Conservation (phyloP, 2,888 invertebrate genomes). For the Vandiemenella viatica region DNA sequence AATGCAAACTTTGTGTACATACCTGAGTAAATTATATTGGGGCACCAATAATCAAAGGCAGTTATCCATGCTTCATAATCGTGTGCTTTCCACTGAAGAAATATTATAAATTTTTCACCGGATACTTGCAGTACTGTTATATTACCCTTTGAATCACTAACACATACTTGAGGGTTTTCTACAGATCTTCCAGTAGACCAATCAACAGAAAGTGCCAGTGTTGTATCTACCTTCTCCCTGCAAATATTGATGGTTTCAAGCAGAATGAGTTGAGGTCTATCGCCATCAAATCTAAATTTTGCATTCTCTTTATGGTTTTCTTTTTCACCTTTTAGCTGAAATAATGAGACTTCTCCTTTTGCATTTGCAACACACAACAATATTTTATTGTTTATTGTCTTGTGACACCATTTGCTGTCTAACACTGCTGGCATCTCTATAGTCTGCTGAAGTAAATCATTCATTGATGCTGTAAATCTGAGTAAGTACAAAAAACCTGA, state of each 20-base stretch:
- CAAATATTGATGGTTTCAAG: too few species aligned
- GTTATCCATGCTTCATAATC: conserved; percentile 82
- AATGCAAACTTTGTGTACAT: conserved; percentile 15
- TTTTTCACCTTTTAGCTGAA: too few species aligned
- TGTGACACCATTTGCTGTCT: conserved; percentile 78
- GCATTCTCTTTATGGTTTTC: too few species aligned
- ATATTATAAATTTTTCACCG: conserved; percentile 25
- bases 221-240: conserved; percentile 9
- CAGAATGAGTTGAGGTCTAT: too few species aligned
- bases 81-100: conserved; percentile 50
- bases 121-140: conserved; percentile 39
- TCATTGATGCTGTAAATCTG: conserved; percentile 31
- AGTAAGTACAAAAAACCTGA: conserved; percentile 57
- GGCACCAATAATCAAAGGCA: conserved; percentile 66
- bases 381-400: conserved; percentile 33
- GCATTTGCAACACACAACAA: conserved; percentile 61
- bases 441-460: conserved; percentile 40
- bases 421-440: conserved; percentile 59
- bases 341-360: conserved; percentile 48
- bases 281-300: too few species aligned
- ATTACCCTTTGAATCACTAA: conserved; percentile 67
- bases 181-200: conserved; percentile 49
- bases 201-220: conserved; percentile 63
- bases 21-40: conserved; percentile 64
- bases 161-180: conserved; percentile 32